Evolutionary conservation across 2,113 vertebrate species (phyloP).

Genomic region (Orthochromis indermauri): DNA sequence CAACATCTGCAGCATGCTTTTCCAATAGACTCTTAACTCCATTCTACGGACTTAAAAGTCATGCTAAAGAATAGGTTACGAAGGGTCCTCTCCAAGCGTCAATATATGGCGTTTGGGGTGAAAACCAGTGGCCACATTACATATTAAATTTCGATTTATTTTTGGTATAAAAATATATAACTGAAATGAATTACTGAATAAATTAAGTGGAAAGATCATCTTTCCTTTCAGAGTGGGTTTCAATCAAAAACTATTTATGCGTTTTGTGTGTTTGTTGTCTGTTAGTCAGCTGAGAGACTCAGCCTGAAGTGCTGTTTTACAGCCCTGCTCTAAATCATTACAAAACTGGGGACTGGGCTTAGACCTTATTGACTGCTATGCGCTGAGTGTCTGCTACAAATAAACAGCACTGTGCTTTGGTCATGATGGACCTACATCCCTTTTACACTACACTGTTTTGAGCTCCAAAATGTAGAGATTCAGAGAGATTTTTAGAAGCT

Average conservation of each 20-base stretch:
- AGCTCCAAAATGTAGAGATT: not conserved
- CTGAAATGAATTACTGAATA: not conserved
- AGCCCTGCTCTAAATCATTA: not conserved
- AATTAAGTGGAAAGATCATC: not conserved
- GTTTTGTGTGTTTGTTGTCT: not conserved
- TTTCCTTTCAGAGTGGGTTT: not conserved
- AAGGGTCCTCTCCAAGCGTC: fast-evolving
- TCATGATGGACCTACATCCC: not conserved
- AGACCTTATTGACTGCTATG: not conserved
- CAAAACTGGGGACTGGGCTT: not conserved
- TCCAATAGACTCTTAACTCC: not conserved
- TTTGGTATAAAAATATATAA: not conserved
- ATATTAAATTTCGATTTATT: fast-evolving
- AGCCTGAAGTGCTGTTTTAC: not conserved
- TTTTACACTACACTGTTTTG: not conserved
- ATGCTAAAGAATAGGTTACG: not conserved
- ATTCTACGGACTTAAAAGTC: fast-evolving
- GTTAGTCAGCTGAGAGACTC: not conserved
- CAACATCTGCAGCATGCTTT: not conserved
- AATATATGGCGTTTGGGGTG: not conserved
- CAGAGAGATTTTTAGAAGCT: not conserved
- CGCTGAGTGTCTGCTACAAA: not conserved
- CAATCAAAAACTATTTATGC: not conserved
- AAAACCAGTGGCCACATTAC: not conserved
- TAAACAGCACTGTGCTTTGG: not conserved